Evolutionary conservation across 2,888 invertebrate genomes (phyloP), one percentile per base, ranked within the genome.

Genomic region (Dimorphilus gyrociliatus): DNA sequence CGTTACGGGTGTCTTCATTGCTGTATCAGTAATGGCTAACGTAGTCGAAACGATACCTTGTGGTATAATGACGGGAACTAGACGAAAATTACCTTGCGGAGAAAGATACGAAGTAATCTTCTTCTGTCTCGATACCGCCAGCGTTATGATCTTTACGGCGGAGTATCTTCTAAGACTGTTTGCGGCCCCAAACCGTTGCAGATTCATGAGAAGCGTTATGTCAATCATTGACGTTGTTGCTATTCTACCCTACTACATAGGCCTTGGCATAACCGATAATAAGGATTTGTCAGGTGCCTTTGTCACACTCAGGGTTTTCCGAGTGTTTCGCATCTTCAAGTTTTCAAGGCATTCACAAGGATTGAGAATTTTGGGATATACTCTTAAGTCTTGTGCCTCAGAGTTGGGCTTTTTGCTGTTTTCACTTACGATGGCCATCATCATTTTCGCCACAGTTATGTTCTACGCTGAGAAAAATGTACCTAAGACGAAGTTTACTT

Each of bases 401-500:
- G 94, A 94, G 69, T 74, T 99, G 48, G 97, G 97, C 46, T 99
- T 99, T 70, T 75, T 99, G 41, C 90, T 97, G 38, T 99, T 99
- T 68, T 97, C 94, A 18, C 70, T 99, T 55, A 90, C 92, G 41
- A 94, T 97, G 94, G 97, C 97, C 53, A 97, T 99, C 65, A 94
- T 99, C 55, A 99, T 99, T 57, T 99, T 99, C 66, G 94, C 97
- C 41, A 99, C 97, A 23, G 90, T 99, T 50, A 99, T 99, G 92
- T 99, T 88, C 71, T 99, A 99, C 70, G 92, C 94, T 30, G 97
- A 99, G 72, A 97, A 97, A 70, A 92, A 92, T 64, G 92, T 88
- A 45, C 78, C 78, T 52, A 79, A 80, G 51, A 94, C 94, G 33
- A 82, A 82, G 65, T 99, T 99, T 72, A 94, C 88, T 41, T 92